Conservation (phyloP, 2,888 invertebrate genomes). For the Caenorhabditis sp. region DNA sequence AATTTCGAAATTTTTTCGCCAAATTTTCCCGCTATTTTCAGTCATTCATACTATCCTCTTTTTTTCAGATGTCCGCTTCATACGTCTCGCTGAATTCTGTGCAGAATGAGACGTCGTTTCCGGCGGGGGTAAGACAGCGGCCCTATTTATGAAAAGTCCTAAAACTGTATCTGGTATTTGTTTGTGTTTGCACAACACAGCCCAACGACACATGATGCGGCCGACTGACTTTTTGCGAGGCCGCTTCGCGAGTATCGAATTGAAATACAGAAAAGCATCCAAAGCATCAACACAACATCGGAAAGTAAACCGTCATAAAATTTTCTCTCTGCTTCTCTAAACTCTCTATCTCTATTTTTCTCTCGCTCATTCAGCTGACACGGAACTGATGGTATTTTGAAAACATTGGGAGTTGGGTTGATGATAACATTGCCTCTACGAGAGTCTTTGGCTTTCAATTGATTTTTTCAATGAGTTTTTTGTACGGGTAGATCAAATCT, state of each 20-base stretch:
- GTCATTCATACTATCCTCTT: neutral
- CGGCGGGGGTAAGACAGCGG: conserved; percentile 55
- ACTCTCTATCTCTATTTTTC: no score
- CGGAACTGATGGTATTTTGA: neutral
- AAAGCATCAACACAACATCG: no score
- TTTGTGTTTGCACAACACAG: neutral
- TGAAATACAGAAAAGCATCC: neutral
- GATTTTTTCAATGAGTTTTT: no score
- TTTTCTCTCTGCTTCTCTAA: no score
- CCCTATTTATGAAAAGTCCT: neutral
- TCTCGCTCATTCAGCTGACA: no score
- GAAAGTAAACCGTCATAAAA: no score
- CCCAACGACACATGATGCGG: conserved; percentile 7
- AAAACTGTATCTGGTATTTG: no score
- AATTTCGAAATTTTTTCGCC: neutral
- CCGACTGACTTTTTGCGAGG: conserved; percentile 36
- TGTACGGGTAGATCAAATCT: no score
- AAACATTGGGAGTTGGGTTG: neutral
- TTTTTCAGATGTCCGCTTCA: conserved; percentile 20
- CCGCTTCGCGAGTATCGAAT: neutral
- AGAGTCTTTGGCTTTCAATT: no score
- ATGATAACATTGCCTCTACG: no score
- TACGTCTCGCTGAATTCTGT: conserved; percentile 17
- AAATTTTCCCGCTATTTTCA: neutral
- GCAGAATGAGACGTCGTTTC: conserved; percentile 56